Conservation (phyloP, 2,113 vertebrate species). For the Corapipo altera region DNA sequence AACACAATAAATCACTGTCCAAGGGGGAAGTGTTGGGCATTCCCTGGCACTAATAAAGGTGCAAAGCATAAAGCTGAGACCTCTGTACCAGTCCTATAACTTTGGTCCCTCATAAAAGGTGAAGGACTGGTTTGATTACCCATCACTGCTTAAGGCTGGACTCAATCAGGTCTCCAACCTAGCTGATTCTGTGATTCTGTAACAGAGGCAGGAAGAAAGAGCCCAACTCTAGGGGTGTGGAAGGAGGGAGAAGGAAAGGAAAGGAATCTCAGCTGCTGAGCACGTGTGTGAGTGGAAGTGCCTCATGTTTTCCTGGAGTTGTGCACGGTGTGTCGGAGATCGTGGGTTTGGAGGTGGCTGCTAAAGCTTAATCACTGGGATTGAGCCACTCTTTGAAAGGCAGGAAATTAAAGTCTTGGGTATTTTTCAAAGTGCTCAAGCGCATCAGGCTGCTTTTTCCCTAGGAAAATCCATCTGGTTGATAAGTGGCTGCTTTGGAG, state of each 20-base stretch:
- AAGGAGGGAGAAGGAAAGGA: not conserved
- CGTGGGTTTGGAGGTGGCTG: not conserved
- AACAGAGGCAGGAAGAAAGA: not conserved
- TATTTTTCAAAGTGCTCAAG: not conserved
- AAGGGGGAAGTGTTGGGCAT: not conserved
- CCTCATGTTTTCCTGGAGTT: not conserved
- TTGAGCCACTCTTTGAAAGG: slow-evolving; percentile 12
- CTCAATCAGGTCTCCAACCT: too few relatives aligned
- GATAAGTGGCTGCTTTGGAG: not conserved
- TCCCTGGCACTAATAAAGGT: not conserved
- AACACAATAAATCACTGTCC: not conserved
- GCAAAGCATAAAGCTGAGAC: not conserved
- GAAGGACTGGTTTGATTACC: not conserved
- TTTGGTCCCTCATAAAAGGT: not conserved
- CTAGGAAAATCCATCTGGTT: not conserved
- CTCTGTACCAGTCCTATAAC: not conserved
- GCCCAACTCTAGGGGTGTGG: accelerated
- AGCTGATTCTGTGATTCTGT: too few relatives aligned
- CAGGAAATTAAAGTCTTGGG: slow-evolving; percentile 35
- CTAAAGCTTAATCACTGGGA: slow-evolving; percentile 9
- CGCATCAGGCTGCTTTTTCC: not conserved
- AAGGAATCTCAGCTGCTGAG: not conserved
- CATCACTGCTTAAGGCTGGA: not conserved
- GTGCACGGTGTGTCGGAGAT: not conserved
- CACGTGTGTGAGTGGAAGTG: not conserved